Evolutionary conservation across 2,113 vertebrate genomes (phyloP), one percentile per base, ranked within the genome.

Genomic region (Brachypteracias leptosomus): DNA sequence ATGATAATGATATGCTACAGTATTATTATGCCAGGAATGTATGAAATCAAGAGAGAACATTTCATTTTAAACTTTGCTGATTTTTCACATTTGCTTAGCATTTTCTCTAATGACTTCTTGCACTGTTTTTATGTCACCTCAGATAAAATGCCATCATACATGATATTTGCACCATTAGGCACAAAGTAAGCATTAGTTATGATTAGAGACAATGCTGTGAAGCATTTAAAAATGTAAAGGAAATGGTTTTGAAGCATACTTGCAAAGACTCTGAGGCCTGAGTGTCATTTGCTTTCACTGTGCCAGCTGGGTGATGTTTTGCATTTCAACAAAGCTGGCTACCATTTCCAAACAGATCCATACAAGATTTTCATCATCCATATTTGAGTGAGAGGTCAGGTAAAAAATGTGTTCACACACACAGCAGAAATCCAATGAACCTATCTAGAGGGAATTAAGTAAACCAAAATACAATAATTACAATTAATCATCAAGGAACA

Each of bases 41-140:
- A 73, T 96, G 95, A 97, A 97, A 96, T 95, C 96, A 97, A 94
- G 93, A 84, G 92, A 95, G 84, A 95, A 92, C 85, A 91, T 96
- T 97, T 97, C 76, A 62, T 96, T 97, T 95, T 94, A 97, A 98
- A 97, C 96, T 98, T 98, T 97, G 97, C 97, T 98, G 97, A 98
- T 98, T 97, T 98, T 97, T 98, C 96, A 97, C 86, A 98, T 97
- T 98, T 97, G 94, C 95, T 95, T 97, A 98, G 86, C 95, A 83
- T 97, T 97, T 96, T 96, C 94, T 84, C 85, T 96, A 97, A 98
- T 96, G 96, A 97, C 97, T 97, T 96, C 93, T 98, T 95, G 57
- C 81, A 89, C 94, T 84, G 55, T 81, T 97, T 98, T 98, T 96
- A 95, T 97, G 96, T 74, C 93, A 97, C 66, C 89, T 97, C 88